Evolutionary conservation across 37 sponge, comb jelly and placozoan species (phyloP).

Genomic region (Tethya wilhelma): DNA sequence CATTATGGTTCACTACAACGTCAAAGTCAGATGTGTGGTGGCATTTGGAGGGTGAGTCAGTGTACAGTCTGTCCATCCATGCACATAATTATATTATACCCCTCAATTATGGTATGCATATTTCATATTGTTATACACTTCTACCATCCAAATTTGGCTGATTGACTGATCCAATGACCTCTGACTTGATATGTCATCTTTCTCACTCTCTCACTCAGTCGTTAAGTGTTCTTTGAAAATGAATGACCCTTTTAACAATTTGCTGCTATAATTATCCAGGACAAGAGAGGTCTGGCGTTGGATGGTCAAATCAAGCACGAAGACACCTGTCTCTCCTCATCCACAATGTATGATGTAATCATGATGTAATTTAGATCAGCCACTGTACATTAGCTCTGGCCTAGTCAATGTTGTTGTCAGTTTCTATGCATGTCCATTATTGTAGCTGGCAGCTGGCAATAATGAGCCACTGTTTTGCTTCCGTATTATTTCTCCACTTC

Average conservation of each 20-base stretch:
- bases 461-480: too few species aligned
- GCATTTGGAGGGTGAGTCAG: slow-evolving; percentile 82
- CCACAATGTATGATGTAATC: slow-evolving; percentile 83
- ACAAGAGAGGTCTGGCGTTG: slow-evolving; percentile 95
- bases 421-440: not conserved
- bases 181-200: slow-evolving; percentile 3
- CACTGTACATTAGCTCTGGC: not conserved
- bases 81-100: too few species aligned
- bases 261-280: slow-evolving; percentile 41
- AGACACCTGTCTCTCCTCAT: slow-evolving; percentile 96
- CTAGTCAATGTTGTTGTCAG: not conserved
- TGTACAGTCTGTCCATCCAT: too few species aligned
- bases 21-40: slow-evolving; percentile 90
- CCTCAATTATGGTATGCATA: too few species aligned
- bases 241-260: not conserved
- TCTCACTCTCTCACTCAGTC: slow-evolving; percentile 6
- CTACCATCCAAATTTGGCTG: not conserved
- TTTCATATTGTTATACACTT: not conserved
- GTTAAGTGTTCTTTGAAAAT: not conserved
- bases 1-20: slow-evolving; percentile 91
- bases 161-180: not conserved
- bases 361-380: not conserved
- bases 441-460: not conserved
- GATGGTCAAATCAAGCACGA: slow-evolving; percentile 99
- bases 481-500: too few species aligned